A percentile compares a stretch with the other conserved stretches of the same genome.
phyloP scores from a whole-genome alignment of 1,140 invertebrate genomes.

The Lepidurus packardi region DNA sequence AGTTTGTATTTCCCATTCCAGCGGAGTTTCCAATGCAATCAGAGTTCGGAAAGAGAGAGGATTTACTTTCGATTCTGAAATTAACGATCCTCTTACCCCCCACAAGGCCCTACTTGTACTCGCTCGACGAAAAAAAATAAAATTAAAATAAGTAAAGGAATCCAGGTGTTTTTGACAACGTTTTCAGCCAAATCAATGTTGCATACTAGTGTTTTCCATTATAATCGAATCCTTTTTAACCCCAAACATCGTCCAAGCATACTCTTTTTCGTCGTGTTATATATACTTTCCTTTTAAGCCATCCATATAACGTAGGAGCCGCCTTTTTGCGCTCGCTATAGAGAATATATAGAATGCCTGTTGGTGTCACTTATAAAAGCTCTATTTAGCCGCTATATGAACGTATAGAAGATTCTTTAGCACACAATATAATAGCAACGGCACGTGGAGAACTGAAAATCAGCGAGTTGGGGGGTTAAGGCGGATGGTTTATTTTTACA shows the following conservation, averaged over 20 bases:
- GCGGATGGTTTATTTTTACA: too few relatives aligned
- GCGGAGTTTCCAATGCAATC: too few relatives aligned
- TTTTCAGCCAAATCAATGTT: conserved; percentile 8
- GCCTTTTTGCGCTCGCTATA: too few relatives aligned
- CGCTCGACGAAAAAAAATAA: background rate
- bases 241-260: background rate
- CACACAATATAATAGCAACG: too few relatives aligned
- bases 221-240: background rate
- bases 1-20: too few relatives aligned
- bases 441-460: too few relatives aligned
- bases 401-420: too few relatives aligned
- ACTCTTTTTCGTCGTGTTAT: background rate
- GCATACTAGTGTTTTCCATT: background rate
- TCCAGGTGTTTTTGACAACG: background rate
- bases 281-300: background rate
- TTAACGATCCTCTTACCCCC: background rate
- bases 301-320: background rate
- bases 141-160: background rate
- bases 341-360: too few relatives aligned
- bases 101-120: background rate
- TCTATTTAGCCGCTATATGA: too few relatives aligned
- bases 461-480: too few relatives aligned
- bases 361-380: too few relatives aligned
- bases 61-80: background rate
- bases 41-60: too few relatives aligned